Evolutionary conservation across 2,888 invertebrate genomes (phyloP), one percentile per base, ranked within the genome.

Genomic region (Xestia ashworthii): DNA sequence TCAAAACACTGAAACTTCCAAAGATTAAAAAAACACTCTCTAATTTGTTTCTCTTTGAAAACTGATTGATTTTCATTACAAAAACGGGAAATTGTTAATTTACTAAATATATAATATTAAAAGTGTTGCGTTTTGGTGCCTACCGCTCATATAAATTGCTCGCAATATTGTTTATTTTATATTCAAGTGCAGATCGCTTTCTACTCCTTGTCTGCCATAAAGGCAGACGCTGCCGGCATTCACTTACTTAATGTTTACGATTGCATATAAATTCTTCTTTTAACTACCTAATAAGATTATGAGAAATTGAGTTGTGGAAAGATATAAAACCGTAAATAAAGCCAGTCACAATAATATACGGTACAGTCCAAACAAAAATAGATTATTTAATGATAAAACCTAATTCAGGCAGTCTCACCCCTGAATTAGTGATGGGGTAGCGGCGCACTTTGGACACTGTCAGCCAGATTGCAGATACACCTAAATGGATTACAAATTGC

Each of bases 141-240:
- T 65, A 44, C 14, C 44, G n/a, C 16, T 73, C n/a, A 41, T n/a
- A 48, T 62, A 73, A 74, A 74, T n/a, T 32, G n/a, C 48, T 75
- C n/a, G 25, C 12, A 5, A 82, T 75, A 82, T 76, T 73, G 60
- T 50, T 58, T 77, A 46, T 32, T 64, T 74, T 58, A 84, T 89
- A 89, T 89, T 88, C 85, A 88, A 89, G 89, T 88, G 80, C 77
- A 81, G 79, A 86, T 78, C 78, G 80, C 84, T 87, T 80, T 76
- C 82, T 74, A 46, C 25, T 71, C 22, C 71, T 81, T 69, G 76
- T 78, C 65, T 72, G 80, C 82, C 84, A 84, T 88, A 74, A 89
- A 87, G 82, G 80, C 85, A 75, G 82, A 82, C 50, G 65, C 78
- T 78, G 85, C 73, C 50, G 22, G 65, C 65, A 66, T 60, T 76